These are phyloP conservation scores for Clytia hemisphaerica DNA, from an alignment of 30 jellyfish, hydroid and myxozoan species.

Conservation along the genomic window DNA sequence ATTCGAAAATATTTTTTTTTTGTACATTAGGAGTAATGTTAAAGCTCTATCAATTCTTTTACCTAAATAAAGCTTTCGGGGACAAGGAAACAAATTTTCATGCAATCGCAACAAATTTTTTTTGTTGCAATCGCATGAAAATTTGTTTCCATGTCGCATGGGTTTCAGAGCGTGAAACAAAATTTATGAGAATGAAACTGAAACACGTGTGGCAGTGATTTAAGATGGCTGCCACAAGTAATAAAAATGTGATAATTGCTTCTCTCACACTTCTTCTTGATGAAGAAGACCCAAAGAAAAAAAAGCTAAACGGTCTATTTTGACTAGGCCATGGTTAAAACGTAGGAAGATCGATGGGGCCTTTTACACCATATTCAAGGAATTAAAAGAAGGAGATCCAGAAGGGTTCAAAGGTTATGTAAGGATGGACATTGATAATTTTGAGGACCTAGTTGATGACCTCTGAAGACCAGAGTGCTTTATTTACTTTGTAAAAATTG, in stretches of 20 bases:
- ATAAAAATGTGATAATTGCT: conserved; percentile 29
- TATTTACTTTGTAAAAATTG: conserved; percentile 14
- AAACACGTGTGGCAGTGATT: too few species aligned
- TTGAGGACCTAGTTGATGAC: conserved; percentile 44
- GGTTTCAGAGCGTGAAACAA: too few species aligned
- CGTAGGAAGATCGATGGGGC: conserved; percentile 47
- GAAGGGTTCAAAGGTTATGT: conserved; percentile 23
- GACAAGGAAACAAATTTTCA: too few species aligned
- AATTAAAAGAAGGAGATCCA: conserved; percentile 33
- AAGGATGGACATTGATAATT: conserved; percentile 43
- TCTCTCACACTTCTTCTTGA: conserved; percentile 41
- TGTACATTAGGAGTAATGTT: too few species aligned
- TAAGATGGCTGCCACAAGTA: too few species aligned
- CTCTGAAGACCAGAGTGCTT: conserved; percentile 34
- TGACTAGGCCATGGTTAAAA: conserved; percentile 46
- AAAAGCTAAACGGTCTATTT: conserved; percentile 29
- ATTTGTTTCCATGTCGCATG: too few species aligned
- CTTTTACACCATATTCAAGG: conserved; percentile 29
- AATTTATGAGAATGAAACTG: too few species aligned
- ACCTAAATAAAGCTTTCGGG: too few species aligned
- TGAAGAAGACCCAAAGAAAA: conserved; percentile 43
- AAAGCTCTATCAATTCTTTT: too few species aligned
- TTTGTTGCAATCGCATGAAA: too few species aligned
- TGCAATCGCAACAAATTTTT: too few species aligned
- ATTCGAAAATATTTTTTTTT: too few species aligned